Evolutionary conservation across 2,888 invertebrate species (phyloP), one percentile per base, ranked within the genome.

Genomic region (Petrolisthes manimaculis): DNA sequence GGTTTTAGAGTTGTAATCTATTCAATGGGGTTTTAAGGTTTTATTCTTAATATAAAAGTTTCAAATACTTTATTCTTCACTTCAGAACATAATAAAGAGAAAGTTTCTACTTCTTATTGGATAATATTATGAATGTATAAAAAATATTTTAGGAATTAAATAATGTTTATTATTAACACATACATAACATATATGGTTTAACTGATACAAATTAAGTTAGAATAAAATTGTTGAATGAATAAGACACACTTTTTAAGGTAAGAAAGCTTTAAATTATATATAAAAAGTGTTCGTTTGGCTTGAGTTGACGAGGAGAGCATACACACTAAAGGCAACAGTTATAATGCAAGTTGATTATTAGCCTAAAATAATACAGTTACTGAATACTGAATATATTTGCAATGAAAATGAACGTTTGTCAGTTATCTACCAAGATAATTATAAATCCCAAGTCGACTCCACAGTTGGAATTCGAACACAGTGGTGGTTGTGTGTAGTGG

Each of bases 81-180:
- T 61, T 61, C 71, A 8, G 21, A 71, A 71, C 71, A 71, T n/a
- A n/a, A 14, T n/a, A n/a, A n/a, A 71, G 71, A 71, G 71, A 71
- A 71, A 71, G 71, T n/a, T n/a, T 71, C 21, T 6, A 18, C 14
- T 71, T 14, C 14, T 71, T 71, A n/a, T 71, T n/a, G 14, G 21
- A 14, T 71, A 71, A 71, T 71, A 71, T n/a, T 71, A 61, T 61
- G 61, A 18, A 61, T 61, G 18, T 61, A 61, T 61, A 61, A 61
- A 61, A 61, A 18, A 61, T 61, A 18, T 61, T 61, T 61, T 18
- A 12, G 61, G 9, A 61, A 61, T 61, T 12, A 61, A 61, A 61
- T 61, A 61, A 61, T 37, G 37, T 37, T 37, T 37, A 37, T 37
- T 37, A 37, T 37, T 37, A 37, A 37, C 37, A 37, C 37, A 37